Base-by-base conservation (phyloP, 2,113 vertebrate species). In the Reinhardtius hippoglossoides region DNA sequence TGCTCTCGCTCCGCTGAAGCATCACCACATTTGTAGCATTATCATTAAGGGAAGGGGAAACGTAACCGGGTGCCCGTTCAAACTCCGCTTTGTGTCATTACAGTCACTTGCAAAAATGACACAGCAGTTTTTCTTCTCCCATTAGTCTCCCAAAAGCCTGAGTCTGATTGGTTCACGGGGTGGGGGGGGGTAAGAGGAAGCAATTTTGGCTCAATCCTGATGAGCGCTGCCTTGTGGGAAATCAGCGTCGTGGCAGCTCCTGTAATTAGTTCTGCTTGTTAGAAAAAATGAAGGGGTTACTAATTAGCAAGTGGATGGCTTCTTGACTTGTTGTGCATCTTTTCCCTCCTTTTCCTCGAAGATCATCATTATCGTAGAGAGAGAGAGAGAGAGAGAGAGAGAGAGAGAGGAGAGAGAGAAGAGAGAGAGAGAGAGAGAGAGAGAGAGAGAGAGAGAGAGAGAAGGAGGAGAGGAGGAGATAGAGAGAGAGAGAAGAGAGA, bases 181-280 rank as follows among this genome's bases (percentile, higher is more conserved):
- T 1, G 16, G 46, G 67, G 46, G 67, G 74, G 9, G 26, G 68
- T 74, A 73, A 80, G 89, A 83, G 55, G 54, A 87, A 84, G 86
- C 84, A 81, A 85, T 88, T 87, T 84, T 71, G 81, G 75, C 80
- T 86, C 76, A 82, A 87, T 88, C 40, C 81, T 89, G 86, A 85
- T 81, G 84, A 90, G 88, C 79, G 46, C 70, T 87, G 91, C 91
- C 92, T 90, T 87, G 87, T 88, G 93, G 92, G 90, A 92, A 93
- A 94, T 93, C 91, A 94, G 86, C 65, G 50, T 85, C 40, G 74
- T 93, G 89, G 83, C 93, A 93, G 90, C 91, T 94, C 91, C 87
- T 92, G 89, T 93, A 95, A 95, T 95, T 94, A 94, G 92, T 93
- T 94, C 92, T 93, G 91, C 94, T 93, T 93, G 89, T 92, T 92